These are phyloP conservation scores for Tachypleus tridentatus DNA, from an alignment of 1,140 invertebrate species.

Conservation along the genomic window DNA sequence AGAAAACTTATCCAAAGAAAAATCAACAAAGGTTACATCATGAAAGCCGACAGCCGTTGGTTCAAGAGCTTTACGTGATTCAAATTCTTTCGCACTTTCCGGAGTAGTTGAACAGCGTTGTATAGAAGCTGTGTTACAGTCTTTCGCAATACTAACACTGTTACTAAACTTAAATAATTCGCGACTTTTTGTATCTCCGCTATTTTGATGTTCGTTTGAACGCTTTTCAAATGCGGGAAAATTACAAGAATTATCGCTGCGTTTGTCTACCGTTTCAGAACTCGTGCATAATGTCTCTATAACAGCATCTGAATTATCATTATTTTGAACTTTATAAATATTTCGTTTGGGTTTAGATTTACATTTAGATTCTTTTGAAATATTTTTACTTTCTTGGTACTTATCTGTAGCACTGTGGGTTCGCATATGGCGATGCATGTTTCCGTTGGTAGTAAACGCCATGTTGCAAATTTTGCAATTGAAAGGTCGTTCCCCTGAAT, in stretches of 20 bases:
- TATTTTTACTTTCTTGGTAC: not conserved
- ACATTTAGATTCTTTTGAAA: not conserved
- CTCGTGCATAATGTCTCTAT: too few relatives aligned
- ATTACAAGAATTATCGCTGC: not conserved
- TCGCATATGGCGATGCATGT: conserved; percentile 72
- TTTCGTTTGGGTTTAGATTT: not conserved
- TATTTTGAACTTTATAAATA: conserved; percentile 4
- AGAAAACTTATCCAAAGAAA: conserved; percentile 60
- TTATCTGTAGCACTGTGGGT: conserved; percentile 41
- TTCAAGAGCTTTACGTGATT: not conserved
- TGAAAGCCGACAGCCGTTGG: conserved; percentile 45
- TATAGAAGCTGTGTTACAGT: not conserved
- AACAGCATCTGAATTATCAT: not conserved
- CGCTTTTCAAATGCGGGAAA: not conserved
- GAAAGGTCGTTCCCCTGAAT: conserved; percentile 60
- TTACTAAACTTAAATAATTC: too few relatives aligned
- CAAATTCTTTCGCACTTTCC: not conserved
- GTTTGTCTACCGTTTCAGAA: not conserved
- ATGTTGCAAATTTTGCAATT: conserved; percentile 63
- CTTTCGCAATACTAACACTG: not conserved
- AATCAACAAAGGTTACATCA: conserved; percentile 64
- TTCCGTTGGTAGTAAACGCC: conserved; percentile 76
- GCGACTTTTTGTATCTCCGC: too few relatives aligned
- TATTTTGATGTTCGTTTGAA: not conserved
- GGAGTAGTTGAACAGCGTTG: not conserved